Evolutionary conservation across 1,140 invertebrate species (phyloP).

Genomic region (Zaprionus tsacasi): DNA sequence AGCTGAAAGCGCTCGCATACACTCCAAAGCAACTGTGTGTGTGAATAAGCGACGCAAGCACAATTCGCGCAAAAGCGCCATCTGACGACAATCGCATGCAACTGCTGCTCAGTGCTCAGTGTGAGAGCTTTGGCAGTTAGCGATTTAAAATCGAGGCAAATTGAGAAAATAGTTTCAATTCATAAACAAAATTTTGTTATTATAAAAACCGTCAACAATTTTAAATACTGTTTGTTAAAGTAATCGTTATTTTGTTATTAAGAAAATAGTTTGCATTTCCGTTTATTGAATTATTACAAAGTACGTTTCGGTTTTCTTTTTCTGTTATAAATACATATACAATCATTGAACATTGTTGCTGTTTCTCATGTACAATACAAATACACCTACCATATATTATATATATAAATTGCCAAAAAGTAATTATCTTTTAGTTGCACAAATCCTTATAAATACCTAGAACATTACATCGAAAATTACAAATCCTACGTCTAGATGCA

Average conservation of each 20-base stretch:
- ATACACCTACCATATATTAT: conserved; percentile 24
- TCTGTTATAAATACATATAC: conserved; percentile 36
- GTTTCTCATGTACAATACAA: conserved; percentile 33
- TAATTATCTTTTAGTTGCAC: conserved; percentile 66
- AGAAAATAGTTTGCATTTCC: conserved; percentile 55
- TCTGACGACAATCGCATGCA: conserved; percentile 6
- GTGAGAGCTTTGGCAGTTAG: conserved; percentile 11
- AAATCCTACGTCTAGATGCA: conserved; percentile 73
- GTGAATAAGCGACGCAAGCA: neutral
- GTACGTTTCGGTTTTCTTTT: conserved; percentile 17
- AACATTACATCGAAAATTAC: conserved; percentile 77
- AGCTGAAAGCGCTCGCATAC: conserved; percentile 57
- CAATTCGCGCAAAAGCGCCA: conserved; percentile 8
- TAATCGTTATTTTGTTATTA: conserved; percentile 33
- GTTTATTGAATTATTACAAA: conserved; percentile 47
- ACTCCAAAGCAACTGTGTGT: conserved; percentile 34
- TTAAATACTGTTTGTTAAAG: too few relatives aligned
- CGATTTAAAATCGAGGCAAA: neutral
- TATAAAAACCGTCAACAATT: too few relatives aligned
- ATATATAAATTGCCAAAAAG: conserved; percentile 68
- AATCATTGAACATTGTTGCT: conserved; percentile 52
- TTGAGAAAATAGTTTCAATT: too few relatives aligned
- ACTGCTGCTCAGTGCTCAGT: neutral
- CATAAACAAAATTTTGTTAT: too few relatives aligned
- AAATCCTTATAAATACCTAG: conserved; percentile 54